These are phyloP conservation scores for Drosophila tanythrix DNA, from an alignment of 2,888 invertebrate genomes.

Conservation along the genomic window DNA sequence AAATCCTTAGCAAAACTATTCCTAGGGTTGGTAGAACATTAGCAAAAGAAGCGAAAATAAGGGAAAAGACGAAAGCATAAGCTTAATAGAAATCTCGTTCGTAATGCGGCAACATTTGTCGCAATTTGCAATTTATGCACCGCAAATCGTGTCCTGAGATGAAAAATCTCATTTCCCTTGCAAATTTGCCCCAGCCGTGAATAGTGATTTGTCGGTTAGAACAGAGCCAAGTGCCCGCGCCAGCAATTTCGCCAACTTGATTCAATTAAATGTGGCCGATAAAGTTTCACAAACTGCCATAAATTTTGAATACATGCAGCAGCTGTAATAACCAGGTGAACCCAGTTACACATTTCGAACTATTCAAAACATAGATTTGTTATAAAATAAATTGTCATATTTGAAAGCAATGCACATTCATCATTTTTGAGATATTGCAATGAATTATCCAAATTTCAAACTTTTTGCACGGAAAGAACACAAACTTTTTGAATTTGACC, in stretches of 20 bases:
- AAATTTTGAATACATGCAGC: constrained; percentile 30
- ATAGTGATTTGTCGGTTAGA: constrained; percentile 48
- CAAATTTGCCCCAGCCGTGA: constrained; percentile 42
- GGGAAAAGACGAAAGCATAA: constrained; percentile 7
- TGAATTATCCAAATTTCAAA: background rate
- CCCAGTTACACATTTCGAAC: background rate
- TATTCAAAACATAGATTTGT: background rate
- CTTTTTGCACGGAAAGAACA: background rate
- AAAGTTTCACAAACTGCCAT: constrained; percentile 24
- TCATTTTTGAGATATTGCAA: background rate
- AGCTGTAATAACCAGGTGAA: background rate
- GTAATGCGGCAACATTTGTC: constrained; percentile 37
- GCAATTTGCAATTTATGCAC: constrained; percentile 67
- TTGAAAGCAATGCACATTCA: background rate
- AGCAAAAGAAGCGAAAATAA: constrained; percentile 9
- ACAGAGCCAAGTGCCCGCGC: constrained; percentile 13
- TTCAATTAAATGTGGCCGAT: constrained; percentile 39
- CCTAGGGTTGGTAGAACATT: background rate
- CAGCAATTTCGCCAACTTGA: constrained; percentile 34
- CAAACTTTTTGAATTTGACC: background rate
- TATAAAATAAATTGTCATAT: background rate
- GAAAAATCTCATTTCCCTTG: constrained; percentile 54
- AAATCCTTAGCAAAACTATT: constrained; percentile 3
- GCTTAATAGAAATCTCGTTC: constrained; percentile 18
- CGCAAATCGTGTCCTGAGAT: constrained; percentile 22